Percentiles rank a stretch among this genome's conserved stretches.
phyloP scores from a whole-genome alignment of 92 coral and sea anemone species.

The Chrysogorgia sp. region DNA sequence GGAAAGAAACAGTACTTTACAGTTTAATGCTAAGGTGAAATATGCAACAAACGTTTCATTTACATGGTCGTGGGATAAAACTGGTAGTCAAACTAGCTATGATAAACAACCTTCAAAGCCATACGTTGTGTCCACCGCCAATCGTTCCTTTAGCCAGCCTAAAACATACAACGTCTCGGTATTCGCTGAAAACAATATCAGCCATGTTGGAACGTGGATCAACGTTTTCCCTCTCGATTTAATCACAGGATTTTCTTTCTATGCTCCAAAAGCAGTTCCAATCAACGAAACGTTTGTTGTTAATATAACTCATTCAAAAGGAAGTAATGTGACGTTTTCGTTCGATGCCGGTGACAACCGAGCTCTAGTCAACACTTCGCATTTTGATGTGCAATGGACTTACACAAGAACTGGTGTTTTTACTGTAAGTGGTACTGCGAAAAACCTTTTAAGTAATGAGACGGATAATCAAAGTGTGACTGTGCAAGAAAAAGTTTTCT shows the following conservation, averaged over 20 bases:
- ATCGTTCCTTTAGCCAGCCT: constrained; percentile 28
- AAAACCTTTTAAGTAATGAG: neutral
- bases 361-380: neutral
- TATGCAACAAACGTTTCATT: constrained; percentile 22
- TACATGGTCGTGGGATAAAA: neutral
- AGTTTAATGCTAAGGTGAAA: constrained; percentile 2
- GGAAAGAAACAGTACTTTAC: neutral
- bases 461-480: neutral
- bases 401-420: constrained; percentile 2
- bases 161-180: constrained; percentile 62
- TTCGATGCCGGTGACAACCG: constrained; percentile 52
- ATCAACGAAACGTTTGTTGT: constrained; percentile 50
- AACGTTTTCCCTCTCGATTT: constrained; percentile 63
- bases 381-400: neutral
- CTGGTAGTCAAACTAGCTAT: neutral
- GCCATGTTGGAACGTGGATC: constrained; percentile 54
- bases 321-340: constrained; percentile 69
- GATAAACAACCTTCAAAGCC: neutral
- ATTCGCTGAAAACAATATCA: constrained; percentile 67
- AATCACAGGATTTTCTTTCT: constrained; percentile 67
- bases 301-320: constrained; percentile 45
- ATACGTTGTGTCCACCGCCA: neutral
- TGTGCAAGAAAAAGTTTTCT: constrained; percentile 6
- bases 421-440: constrained; percentile 14
- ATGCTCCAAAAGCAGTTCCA: constrained; percentile 44